These are phyloP conservation scores for Lepus timidus DNA, from an alignment of 2,113 vertebrate species.

Conservation along the genomic window DNA sequence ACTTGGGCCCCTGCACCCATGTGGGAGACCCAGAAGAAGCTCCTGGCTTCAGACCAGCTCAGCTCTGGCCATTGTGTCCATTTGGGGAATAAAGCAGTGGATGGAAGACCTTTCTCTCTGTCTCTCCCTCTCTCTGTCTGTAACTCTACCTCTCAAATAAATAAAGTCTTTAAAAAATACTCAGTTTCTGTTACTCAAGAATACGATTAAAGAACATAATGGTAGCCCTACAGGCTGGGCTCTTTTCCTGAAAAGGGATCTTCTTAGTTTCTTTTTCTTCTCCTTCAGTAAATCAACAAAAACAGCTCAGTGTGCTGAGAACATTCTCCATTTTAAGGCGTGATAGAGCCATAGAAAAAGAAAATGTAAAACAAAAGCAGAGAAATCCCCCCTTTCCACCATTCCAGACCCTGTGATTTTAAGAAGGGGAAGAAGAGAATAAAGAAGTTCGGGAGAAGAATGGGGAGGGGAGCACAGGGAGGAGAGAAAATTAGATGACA, in stretches of 20 bases:
- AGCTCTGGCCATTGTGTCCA: no score
- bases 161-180: no score
- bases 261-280: conserved; percentile 42
- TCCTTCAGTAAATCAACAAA: not conserved
- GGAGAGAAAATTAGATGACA: not conserved
- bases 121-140: no score
- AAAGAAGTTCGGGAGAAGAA: not conserved
- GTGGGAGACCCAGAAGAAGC: no score
- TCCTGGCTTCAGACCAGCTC: no score
- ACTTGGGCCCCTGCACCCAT: no score
- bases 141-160: no score
- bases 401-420: not conserved
- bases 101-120: no score
- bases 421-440: not conserved
- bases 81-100: no score
- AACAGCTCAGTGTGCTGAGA: not conserved
- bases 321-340: not conserved
- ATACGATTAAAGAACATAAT: not conserved
- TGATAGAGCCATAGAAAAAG: not conserved
- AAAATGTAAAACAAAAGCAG: not conserved
- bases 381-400: not conserved
- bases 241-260: conserved; percentile 15
- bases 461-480: not conserved
- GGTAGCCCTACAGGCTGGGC: not conserved
- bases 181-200: not conserved